A percentile compares a stretch with the other conserved stretches of the same genome.
These are phyloP conservation scores for Prosopocoilus inquinatus DNA, from an alignment of 2,888 invertebrate species.

Conservation along the genomic window DNA sequence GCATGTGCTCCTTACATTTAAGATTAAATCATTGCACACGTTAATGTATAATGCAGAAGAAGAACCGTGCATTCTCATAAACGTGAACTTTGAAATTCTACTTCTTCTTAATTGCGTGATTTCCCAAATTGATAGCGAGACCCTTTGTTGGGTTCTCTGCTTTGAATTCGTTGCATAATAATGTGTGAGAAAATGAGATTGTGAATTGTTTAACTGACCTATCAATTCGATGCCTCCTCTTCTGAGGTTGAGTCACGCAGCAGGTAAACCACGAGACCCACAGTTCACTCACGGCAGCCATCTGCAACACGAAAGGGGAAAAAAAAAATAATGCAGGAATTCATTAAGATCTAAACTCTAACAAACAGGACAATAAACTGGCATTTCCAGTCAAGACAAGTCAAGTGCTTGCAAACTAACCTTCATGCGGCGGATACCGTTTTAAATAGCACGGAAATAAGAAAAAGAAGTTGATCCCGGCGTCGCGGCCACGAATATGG, in stretches of 20 bases:
- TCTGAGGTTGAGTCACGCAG: conserved; percentile 80
- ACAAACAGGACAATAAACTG: background rate
- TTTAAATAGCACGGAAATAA: conserved; percentile 15
- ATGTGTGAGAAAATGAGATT: conserved; percentile 3
- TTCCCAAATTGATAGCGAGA: too few relatives aligned
- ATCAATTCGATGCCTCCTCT: conserved; percentile 76
- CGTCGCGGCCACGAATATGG: background rate
- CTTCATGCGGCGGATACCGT: conserved; percentile 17
- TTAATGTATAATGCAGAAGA: too few relatives aligned
- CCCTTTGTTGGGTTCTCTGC: too few relatives aligned
- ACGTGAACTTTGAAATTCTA: too few relatives aligned
- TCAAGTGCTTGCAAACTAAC: conserved; percentile 13
- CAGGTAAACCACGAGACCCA: conserved; percentile 93
- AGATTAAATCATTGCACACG: too few relatives aligned
- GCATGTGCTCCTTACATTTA: too few relatives aligned
- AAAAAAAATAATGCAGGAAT: background rate
- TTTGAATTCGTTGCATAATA: background rate
- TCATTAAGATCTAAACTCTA: background rate
- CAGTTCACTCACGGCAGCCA: conserved; percentile 67
- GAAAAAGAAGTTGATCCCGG: background rate
- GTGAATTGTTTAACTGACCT: conserved; percentile 35
- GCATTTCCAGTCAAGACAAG: background rate
- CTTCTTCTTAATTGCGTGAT: too few relatives aligned
- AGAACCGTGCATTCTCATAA: too few relatives aligned
- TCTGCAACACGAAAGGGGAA: conserved; percentile 32